Percentiles rank a stretch among this genome's conserved stretches.
These are phyloP conservation scores for Crenichthys baileyi DNA, from an alignment of 2,797 vertebrate genomes.

Conservation along the genomic window DNA sequence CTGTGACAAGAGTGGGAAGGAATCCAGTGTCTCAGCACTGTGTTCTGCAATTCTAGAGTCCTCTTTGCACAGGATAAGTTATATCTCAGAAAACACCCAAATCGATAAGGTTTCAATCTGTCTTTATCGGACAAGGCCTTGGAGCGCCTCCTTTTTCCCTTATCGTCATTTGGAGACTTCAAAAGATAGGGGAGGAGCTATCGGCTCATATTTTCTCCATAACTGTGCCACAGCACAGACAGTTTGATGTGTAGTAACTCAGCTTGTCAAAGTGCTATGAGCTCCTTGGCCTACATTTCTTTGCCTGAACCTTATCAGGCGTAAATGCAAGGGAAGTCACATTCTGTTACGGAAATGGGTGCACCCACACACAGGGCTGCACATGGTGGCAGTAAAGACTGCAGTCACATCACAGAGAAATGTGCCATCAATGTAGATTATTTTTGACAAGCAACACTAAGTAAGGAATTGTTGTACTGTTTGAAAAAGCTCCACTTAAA, in stretches of 20 bases:
- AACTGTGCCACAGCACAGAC: conserved; percentile 38
- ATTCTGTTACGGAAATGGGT: conserved; percentile 42
- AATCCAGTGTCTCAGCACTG: conserved; percentile 47
- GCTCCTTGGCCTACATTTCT: conserved; percentile 59
- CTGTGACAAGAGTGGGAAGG: conserved; percentile 62
- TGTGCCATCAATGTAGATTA: conserved; percentile 6
- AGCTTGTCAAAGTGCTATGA: conserved; percentile 49
- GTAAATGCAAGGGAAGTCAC: conserved; percentile 33
- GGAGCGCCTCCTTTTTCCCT: conserved; percentile 15
- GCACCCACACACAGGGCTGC: not conserved
- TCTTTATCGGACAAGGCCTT: conserved; percentile 35
- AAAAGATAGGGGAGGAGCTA: conserved; percentile 46
- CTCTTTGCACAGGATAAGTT: conserved; percentile 38
- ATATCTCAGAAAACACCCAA: conserved; percentile 50
- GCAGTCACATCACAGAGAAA: conserved; percentile 6
- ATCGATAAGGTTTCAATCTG: conserved; percentile 56
- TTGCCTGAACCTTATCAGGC: conserved; percentile 39
- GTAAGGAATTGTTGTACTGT: conserved; percentile 5
- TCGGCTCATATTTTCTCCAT: conserved; percentile 40
- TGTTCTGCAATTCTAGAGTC: conserved; percentile 37
- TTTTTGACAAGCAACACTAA: conserved; percentile 13
- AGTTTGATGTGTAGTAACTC: conserved; percentile 46
- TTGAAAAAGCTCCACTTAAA: not conserved
- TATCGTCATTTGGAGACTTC: conserved; percentile 52
- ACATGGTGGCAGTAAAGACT: conserved; percentile 14